Percentiles rank a stretch among this genome's conserved stretches.
Conservation (phyloP, 2,888 invertebrate genomes). For the Troides helena region DNA sequence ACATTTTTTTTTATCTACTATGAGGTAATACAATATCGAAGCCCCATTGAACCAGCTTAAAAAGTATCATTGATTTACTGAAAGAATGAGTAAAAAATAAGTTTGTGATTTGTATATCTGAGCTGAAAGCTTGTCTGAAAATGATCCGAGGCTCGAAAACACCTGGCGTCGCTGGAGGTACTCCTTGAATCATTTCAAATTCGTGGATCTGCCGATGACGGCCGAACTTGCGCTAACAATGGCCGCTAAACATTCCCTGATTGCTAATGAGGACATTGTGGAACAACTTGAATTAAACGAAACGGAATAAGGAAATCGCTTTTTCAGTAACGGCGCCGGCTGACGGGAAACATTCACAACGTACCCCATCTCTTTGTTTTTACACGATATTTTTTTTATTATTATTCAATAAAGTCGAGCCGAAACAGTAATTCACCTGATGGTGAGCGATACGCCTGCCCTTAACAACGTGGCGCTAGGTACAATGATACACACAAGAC, state of each 20-base stretch:
- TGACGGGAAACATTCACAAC: conserved; percentile 9
- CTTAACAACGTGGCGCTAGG: no score
- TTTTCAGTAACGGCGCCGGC: conserved; percentile 11
- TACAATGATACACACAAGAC: no score
- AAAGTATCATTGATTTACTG: no score
- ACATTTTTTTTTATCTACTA: no score
- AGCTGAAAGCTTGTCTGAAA: conserved; percentile 29
- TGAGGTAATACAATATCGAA: no score
- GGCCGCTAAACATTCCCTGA: conserved; percentile 67
- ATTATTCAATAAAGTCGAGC: no score
- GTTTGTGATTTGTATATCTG: conserved; percentile 24
- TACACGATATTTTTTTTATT: neutral
- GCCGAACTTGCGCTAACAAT: conserved; percentile 68
- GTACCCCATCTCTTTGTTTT: neutral
- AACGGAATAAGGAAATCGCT: conserved; percentile 54
- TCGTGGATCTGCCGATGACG: conserved; percentile 64
- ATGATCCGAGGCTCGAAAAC: conserved; percentile 44
- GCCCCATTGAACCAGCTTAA: no score
- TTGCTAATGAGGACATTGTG: conserved; percentile 76
- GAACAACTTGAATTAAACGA: conserved; percentile 63
- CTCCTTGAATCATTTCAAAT: conserved; percentile 70
- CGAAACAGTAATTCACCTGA: no score
- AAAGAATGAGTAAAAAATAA: neutral
- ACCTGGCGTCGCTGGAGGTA: conserved; percentile 57
- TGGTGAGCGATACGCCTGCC: no score